A percentile compares a stretch with the other conserved stretches of the same genome.
Conservation (phyloP, 2,888 invertebrate genomes). For the Lutraria lutraria region DNA sequence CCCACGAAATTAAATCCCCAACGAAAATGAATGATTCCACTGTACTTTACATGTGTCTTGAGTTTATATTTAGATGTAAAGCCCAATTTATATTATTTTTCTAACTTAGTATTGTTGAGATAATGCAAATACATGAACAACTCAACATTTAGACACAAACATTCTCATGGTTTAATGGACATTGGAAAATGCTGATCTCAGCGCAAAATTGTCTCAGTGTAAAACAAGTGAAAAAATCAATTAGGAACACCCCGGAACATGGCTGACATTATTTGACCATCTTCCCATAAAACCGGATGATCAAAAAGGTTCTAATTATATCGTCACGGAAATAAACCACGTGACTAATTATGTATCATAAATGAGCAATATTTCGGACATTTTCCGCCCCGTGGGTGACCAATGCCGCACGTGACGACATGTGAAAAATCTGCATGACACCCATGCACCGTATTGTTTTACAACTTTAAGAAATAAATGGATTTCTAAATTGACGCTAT, state of each 20-base stretch:
- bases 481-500: conserved; percentile 59
- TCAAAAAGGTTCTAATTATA: conserved; percentile 45
- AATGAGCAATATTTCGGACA: conserved; percentile 57
- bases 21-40: too few relatives aligned
- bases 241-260: background rate
- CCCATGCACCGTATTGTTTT: conserved; percentile 51
- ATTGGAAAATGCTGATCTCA: background rate
- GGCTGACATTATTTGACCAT: conserved; percentile 35
- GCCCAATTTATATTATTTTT: too few relatives aligned
- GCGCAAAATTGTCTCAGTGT: background rate
- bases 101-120: too few relatives aligned
- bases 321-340: conserved; percentile 38
- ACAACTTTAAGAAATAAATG: conserved; percentile 54
- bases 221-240: background rate
- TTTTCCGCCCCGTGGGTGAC: conserved; percentile 58
- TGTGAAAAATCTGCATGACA: conserved; percentile 61
- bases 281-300: conserved; percentile 35
- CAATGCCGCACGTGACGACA: conserved; percentile 63
- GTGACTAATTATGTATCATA: conserved; percentile 63
- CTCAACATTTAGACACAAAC: too few relatives aligned
- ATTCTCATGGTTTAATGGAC: background rate
- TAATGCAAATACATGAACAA: too few relatives aligned
- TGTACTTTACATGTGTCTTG: too few relatives aligned
- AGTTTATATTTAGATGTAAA: too few relatives aligned
- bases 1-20: too few relatives aligned